Evolutionary conservation across 2,888 invertebrate genomes (phyloP).

Genomic region (Odontocerum albicorne): DNA sequence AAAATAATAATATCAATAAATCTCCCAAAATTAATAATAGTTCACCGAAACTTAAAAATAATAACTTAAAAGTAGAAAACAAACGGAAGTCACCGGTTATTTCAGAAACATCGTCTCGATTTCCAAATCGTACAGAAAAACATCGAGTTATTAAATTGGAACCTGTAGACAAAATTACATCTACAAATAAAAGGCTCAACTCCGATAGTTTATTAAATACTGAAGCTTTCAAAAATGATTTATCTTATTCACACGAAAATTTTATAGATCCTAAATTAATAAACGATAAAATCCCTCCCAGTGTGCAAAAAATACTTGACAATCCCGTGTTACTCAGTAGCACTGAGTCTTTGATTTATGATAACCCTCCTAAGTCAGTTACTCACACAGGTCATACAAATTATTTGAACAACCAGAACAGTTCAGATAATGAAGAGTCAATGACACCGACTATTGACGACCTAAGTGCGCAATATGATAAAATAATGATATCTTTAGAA

Average conservation of each 20-base stretch:
- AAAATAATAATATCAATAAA: conserved; percentile 34
- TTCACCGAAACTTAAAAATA: conserved; percentile 24
- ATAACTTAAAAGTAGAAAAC: conserved; percentile 16
- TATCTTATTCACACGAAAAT: conserved; percentile 31
- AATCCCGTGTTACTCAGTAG: conserved; percentile 57
- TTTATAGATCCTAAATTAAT: conserved; percentile 61
- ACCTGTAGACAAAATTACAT: conserved; percentile 32
- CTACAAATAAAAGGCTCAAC: conserved; percentile 26
- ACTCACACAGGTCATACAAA: conserved; percentile 45
- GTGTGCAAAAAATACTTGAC: conserved; percentile 55
- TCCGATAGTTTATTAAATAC: conserved; percentile 25
- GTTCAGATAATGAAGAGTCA: conserved; percentile 42
- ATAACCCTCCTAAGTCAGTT: conserved; percentile 55
- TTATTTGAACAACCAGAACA: conserved; percentile 40
- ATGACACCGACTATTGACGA: conserved; percentile 48
- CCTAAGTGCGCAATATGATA: conserved; percentile 55
- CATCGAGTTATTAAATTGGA: conserved; percentile 31
- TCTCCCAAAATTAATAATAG: conserved; percentile 40
- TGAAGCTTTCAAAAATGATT: conserved; percentile 21
- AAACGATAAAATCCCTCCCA: conserved; percentile 67
- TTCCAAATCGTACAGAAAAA: conserved; percentile 31
- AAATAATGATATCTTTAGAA: conserved; percentile 57
- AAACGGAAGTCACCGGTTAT: conserved; percentile 14
- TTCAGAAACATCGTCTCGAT: conserved; percentile 15
- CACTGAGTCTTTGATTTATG: conserved; percentile 55